Evolutionary conservation across 2,113 vertebrate species (phyloP).

Genomic region (Dolichotis patagonum): DNA sequence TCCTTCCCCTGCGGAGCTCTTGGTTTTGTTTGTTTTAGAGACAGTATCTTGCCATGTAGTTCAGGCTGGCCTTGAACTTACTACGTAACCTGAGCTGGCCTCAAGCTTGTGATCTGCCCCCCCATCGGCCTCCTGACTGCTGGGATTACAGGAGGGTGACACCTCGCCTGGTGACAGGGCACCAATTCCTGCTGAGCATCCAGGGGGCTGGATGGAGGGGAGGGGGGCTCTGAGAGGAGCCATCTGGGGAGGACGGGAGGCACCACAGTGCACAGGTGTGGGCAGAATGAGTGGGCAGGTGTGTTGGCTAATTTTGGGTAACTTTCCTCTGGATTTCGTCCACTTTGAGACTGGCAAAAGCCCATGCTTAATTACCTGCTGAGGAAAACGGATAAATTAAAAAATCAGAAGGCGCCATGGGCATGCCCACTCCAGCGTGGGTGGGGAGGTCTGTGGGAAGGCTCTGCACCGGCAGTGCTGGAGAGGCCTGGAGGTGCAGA

Average conservation of each 20-base stretch:
- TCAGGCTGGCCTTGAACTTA: background rate
- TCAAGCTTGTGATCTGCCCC: background rate
- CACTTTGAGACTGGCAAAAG: background rate
- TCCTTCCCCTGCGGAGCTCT: background rate
- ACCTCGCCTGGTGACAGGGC: background rate
- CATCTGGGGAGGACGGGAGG: background rate
- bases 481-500: background rate
- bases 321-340: background rate
- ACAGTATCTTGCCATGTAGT: background rate
- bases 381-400: background rate
- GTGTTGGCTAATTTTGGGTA: background rate
- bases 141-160: background rate
- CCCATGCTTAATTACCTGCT: background rate
- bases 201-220: background rate
- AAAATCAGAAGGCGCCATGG: background rate
- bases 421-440: rapidly evolving
- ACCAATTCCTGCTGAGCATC: background rate
- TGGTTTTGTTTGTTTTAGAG: background rate
- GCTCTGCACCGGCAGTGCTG: background rate
- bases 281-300: background rate
- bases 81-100: background rate
- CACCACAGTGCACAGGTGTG: background rate
- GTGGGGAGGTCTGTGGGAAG: background rate
- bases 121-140: background rate
- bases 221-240: background rate